Evolutionary conservation across 1,140 invertebrate species (phyloP).

Genomic region (Phocides pigmalion): DNA sequence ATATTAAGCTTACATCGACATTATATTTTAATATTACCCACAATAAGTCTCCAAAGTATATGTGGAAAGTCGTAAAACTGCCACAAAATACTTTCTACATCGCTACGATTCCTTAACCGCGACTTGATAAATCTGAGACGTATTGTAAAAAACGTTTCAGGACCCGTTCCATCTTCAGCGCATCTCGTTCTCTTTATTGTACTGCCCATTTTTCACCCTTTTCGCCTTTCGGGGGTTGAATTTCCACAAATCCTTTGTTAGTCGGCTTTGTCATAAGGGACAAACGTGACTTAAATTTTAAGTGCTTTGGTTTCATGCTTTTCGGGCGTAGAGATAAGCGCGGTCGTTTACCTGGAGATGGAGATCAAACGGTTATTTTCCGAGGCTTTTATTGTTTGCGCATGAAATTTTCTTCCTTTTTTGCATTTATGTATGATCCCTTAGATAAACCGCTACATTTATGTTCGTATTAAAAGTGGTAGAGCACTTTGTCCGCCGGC

Average conservation of each 20-base stretch:
- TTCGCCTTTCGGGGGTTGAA: slow-evolving; percentile 16
- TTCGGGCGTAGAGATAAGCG: neutral
- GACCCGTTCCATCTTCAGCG: slow-evolving; percentile 11
- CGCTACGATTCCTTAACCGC: neutral
- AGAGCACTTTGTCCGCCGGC: too few relatives aligned
- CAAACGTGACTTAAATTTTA: slow-evolving; percentile 33
- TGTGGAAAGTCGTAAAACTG: neutral
- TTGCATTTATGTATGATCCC: too few relatives aligned
- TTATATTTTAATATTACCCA: too few relatives aligned
- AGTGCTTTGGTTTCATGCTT: neutral
- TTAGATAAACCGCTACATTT: too few relatives aligned
- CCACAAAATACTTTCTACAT: neutral
- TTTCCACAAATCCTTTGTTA: slow-evolving; percentile 35
- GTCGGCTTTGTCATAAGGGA: slow-evolving; percentile 26
- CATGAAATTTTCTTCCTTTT: neutral
- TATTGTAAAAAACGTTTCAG: slow-evolving; percentile 4
- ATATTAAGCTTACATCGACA: too few relatives aligned
- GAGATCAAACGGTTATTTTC: neutral
- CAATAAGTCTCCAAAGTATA: too few relatives aligned
- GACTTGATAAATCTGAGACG: slow-evolving; percentile 11
- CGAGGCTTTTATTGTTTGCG: neutral
- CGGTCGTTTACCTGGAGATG: neutral
- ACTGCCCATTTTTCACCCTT: slow-evolving; percentile 25
- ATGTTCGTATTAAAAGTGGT: too few relatives aligned
- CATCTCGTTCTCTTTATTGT: slow-evolving; percentile 17